Percentiles rank a stretch among this genome's conserved stretches.
phyloP scores from a whole-genome alignment of 2,113 vertebrate genomes.

The Tupaia tana region DNA sequence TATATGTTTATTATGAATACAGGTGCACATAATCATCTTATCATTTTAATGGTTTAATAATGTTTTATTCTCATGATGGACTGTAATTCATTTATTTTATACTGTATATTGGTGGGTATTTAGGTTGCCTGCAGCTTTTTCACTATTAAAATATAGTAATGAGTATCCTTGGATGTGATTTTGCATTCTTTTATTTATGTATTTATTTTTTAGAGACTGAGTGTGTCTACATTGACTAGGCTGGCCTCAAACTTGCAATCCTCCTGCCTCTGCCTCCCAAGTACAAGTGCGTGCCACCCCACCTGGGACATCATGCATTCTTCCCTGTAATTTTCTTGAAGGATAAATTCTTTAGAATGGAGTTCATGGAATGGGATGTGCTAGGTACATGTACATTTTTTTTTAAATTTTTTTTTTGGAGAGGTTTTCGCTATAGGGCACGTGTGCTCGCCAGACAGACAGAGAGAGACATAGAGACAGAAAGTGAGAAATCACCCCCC shows the following conservation, averaged over 20 bases:
- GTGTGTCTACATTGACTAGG: too few relatives aligned
- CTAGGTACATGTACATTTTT: not conserved
- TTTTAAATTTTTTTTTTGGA: too few relatives aligned
- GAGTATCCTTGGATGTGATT: not conserved
- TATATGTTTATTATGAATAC: not conserved
- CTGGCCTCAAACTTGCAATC: too few relatives aligned
- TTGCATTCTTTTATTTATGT: too few relatives aligned
- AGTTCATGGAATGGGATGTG: not conserved
- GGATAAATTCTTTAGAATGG: not conserved
- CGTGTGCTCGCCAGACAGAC: too few relatives aligned
- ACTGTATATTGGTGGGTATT: not conserved
- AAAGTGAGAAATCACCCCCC: too few relatives aligned
- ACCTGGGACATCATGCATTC: not conserved
- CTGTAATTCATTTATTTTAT: not conserved
- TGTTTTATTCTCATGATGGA: not conserved
- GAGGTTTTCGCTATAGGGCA: too few relatives aligned
- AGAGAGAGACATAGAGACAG: too few relatives aligned
- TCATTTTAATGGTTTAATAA: not conserved
- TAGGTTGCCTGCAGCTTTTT: not conserved
- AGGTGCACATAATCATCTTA: not conserved
- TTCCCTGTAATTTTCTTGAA: not conserved
- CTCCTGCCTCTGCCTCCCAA: too few relatives aligned
- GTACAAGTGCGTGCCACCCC: too few relatives aligned
- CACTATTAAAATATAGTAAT: not conserved
- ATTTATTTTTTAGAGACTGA: too few relatives aligned